Conservation (phyloP, 35 echinoderm and acorn worm genomes). For the Holothuria glaberrima region DNA sequence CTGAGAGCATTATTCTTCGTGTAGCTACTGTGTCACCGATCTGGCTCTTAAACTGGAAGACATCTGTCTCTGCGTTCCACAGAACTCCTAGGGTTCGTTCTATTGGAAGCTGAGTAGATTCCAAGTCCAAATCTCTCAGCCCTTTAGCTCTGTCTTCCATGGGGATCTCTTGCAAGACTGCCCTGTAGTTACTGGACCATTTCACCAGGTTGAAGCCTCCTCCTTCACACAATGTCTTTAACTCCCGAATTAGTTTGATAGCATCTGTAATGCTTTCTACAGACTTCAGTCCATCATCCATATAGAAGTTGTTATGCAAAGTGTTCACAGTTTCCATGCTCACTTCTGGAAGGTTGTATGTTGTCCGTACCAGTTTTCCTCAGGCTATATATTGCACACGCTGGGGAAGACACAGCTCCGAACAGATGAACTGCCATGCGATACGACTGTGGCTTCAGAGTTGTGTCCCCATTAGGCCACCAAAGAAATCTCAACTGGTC, state of each 20-base stretch:
- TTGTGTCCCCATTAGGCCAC: slow-evolving; percentile 66
- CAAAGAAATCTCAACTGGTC: slow-evolving; percentile 76
- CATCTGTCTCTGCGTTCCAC: slow-evolving; percentile 56
- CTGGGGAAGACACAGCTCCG: slow-evolving; percentile 74
- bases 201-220: slow-evolving; percentile 75
- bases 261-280: slow-evolving; percentile 33
- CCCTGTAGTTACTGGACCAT: slow-evolving; percentile 48
- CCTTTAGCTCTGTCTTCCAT: slow-evolving; percentile 52
- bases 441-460: slow-evolving; percentile 10
- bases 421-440: slow-evolving; percentile 67
- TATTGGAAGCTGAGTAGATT: background rate
- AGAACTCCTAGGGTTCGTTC: slow-evolving; percentile 50
- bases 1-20: slow-evolving; percentile 48
- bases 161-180: slow-evolving; percentile 56
- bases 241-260: slow-evolving; percentile 26
- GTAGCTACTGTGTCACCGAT: slow-evolving; percentile 22
- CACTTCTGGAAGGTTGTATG: background rate
- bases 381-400: slow-evolving; percentile 70
- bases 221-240: slow-evolving; percentile 28
- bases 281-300: slow-evolving; percentile 75
- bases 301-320: slow-evolving; percentile 59
- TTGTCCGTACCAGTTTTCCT: slow-evolving; percentile 59
- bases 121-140: slow-evolving; percentile 45
- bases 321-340: slow-evolving; percentile 41
- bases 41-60: slow-evolving; percentile 57